Base-by-base conservation (phyloP, 2,797 vertebrate genomes). In the Adrianichthys oophorus region DNA sequence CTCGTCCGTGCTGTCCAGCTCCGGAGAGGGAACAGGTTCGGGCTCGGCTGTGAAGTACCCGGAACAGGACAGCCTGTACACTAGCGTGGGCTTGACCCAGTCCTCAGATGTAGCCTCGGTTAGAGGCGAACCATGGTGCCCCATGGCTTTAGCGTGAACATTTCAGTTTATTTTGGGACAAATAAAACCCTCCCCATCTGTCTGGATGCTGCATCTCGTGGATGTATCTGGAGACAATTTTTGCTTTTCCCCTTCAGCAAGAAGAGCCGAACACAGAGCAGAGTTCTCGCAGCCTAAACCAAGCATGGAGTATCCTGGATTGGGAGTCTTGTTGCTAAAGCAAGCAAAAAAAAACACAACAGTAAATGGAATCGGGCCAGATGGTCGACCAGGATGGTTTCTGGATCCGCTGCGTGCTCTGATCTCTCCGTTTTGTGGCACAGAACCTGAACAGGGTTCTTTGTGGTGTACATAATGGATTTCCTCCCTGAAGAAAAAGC, bases 61-160 rank as follows among this genome's bases (percentile, higher is more conserved):
- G 17, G 94, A 93, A 79, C 96, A 97, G 90, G 95, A 98, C 0
- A 87, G 93, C 82, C 89, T 98, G 68, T 98, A 96, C 88, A 91
- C 92, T 5, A 94, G 94, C 41, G 95, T 98, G 86, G 94, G 93
- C 72, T 82, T 98, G 87, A 93, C 91, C 76, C 95, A 96, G 48
- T 83, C 93, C 0, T 89, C 94, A 0, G 96, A 99, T 71, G 95
- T 97, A 82, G 92, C 94, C 0, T 92, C 95, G 0, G 95, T 98
- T 73, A 90, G 96, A 80, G 95, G 95, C 59, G 96, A 98, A 87
- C 91, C 94, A 62, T 98, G 96, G 96, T 98, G 97, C 77, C 93
- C 95, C 32, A 91, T 98, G 90, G 95, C 96, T 72, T 92, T 98
- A 85, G 96, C 97, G 47, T 98, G 93, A 98, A 87, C 69, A 29